phyloP scores from a whole-genome alignment of 92 coral and sea anemone genomes.

The Desmophyllum pertusum region DNA sequence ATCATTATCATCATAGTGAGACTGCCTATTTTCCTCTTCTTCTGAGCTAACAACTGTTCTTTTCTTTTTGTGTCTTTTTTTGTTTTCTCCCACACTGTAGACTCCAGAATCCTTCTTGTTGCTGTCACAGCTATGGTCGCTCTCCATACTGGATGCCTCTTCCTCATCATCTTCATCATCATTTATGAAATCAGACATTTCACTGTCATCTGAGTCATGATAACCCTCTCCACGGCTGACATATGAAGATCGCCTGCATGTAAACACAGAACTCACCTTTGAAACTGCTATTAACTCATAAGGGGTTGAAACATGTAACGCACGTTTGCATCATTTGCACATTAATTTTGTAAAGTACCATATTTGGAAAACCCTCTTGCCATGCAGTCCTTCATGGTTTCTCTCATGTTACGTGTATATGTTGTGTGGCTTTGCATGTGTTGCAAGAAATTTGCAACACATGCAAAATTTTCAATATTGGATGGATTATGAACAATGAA shows the following conservation, averaged over 20 bases:
- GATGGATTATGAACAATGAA: too few species aligned
- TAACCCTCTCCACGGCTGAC: conserved; percentile 72
- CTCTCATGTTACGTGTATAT: too few species aligned
- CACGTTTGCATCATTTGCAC: too few species aligned
- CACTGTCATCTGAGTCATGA: conserved; percentile 66
- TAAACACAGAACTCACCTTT: too few species aligned
- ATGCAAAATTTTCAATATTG: too few species aligned
- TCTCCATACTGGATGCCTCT: conserved; percentile 53
- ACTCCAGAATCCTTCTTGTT: conserved; percentile 26
- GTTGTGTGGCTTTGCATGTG: too few species aligned
- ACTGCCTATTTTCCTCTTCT: neutral
- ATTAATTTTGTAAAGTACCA: too few species aligned
- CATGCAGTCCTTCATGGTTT: too few species aligned
- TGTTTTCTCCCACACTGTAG: neutral
- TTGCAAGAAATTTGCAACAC: too few species aligned
- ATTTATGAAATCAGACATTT: conserved; percentile 87
- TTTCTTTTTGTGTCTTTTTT: conserved; percentile 9
- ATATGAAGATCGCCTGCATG: conserved; percentile 71
- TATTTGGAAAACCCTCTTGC: too few species aligned
- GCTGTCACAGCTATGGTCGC: conserved; percentile 12
- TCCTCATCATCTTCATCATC: conserved; percentile 73
- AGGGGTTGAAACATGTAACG: too few species aligned
- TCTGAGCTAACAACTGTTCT: conserved; percentile 8
- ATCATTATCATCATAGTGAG: conserved; percentile 8
- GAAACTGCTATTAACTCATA: neutral